These are phyloP conservation scores for Nanger granti DNA, from an alignment of 2,113 vertebrate genomes.

Conservation along the genomic window DNA sequence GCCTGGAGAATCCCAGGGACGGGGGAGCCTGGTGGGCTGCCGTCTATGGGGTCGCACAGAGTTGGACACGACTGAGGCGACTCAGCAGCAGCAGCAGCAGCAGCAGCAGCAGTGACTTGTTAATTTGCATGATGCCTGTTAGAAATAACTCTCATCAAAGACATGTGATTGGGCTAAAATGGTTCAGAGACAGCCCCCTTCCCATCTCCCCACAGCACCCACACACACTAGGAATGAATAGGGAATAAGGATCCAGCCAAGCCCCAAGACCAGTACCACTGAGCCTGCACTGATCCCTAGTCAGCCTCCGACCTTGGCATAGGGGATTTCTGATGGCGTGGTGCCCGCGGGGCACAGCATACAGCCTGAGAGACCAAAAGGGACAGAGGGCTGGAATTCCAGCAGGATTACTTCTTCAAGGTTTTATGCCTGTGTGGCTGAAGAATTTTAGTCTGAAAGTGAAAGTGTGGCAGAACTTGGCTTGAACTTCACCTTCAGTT, in stretches of 20 bases:
- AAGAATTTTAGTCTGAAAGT: background rate
- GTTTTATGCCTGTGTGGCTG: background rate
- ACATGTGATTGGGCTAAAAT: background rate
- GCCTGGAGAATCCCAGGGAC: too few species aligned
- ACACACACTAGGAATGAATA: background rate
- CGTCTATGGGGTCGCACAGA: too few species aligned
- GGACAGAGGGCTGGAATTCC: background rate
- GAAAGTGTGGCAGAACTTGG: background rate
- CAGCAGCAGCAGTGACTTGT: background rate
- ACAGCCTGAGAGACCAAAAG: background rate
- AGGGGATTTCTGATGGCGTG: background rate
- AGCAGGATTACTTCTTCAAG: background rate
- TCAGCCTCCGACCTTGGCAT: background rate
- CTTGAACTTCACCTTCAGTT: background rate
- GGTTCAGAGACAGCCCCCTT: background rate
- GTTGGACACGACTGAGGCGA: fast-evolving
- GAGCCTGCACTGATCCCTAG: too few species aligned
- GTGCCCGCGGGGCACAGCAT: background rate
- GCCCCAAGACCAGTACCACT: background rate
- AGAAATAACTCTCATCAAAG: slow-evolving; percentile 33
- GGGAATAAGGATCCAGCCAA: background rate
- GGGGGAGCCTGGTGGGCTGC: too few species aligned
- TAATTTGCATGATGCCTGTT: background rate
- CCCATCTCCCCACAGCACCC: background rate
- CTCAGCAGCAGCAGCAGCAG: too few species aligned